Conservation (phyloP, 2,797 vertebrate genomes). For the Clarias platycephalus region DNA sequence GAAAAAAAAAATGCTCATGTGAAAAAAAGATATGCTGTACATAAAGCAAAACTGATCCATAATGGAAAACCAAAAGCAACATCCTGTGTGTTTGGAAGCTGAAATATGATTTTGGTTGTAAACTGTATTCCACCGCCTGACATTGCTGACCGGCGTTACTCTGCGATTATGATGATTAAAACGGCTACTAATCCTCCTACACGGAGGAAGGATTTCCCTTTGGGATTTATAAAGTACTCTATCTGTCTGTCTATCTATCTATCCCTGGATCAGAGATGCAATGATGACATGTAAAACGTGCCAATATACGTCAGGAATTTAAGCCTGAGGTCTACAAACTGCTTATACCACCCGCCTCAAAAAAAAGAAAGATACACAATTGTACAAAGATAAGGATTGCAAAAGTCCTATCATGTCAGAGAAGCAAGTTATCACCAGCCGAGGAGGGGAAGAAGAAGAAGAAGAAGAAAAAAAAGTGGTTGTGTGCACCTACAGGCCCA, state of each 20-base stretch:
- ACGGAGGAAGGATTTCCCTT: too few relatives aligned
- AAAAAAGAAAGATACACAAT: conserved; percentile 8
- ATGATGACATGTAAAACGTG: conserved; percentile 64
- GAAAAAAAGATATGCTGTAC: background rate
- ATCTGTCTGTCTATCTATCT: too few relatives aligned
- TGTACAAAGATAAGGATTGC: conserved; percentile 62
- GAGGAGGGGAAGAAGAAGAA: background rate
- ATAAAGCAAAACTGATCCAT: background rate
- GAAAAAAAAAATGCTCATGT: background rate
- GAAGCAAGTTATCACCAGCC: conserved; percentile 57
- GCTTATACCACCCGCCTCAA: conserved; percentile 63
- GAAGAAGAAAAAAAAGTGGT: too few relatives aligned
- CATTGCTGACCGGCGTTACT: conserved; percentile 22
- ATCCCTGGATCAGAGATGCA: conserved; percentile 1
- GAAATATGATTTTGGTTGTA: background rate
- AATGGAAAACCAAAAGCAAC: background rate
- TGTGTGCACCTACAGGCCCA: conserved; percentile 11
- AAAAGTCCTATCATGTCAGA: conserved; percentile 56
- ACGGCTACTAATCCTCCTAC: conserved; percentile 32
- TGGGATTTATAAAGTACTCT: too few relatives aligned
- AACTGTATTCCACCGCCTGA: background rate
- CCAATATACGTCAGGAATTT: conserved; percentile 68
- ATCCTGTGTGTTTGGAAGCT: background rate
- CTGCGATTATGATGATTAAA: conserved; percentile 17
- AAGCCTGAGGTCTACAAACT: conserved; percentile 64